A percentile compares a stretch with the other conserved stretches of the same genome.
These are phyloP conservation scores for Sinopyrophorus schimmeli DNA, from an alignment of 2,888 invertebrate genomes.

Conservation along the genomic window DNA sequence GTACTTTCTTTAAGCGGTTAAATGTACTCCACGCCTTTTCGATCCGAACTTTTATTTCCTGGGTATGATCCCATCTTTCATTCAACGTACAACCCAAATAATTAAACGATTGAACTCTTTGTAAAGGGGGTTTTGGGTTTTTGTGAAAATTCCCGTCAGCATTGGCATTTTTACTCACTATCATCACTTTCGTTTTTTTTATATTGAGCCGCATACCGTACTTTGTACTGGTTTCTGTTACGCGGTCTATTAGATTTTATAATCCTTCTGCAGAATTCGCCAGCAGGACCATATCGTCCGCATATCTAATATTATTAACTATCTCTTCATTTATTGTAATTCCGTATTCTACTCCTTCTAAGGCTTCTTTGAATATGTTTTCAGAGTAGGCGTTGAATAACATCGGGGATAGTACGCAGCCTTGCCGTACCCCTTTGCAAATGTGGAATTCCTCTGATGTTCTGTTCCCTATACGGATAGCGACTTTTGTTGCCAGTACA, in stretches of 20 bases:
- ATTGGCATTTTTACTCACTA: no score
- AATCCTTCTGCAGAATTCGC: no score
- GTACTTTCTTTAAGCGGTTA: neutral
- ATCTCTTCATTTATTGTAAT: no score
- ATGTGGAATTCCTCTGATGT: neutral
- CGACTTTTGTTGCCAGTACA: slow-evolving; percentile 3
- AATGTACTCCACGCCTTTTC: neutral
- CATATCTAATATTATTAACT: no score
- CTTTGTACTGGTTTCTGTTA: no score
- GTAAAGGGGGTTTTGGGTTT: neutral
- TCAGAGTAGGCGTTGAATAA: neutral
- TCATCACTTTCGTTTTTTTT: no score
- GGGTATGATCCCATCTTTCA: neutral
- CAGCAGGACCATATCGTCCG: no score
- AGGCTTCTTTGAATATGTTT: no score
- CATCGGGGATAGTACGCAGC: neutral
- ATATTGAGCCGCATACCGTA: no score
- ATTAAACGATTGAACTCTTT: neutral
- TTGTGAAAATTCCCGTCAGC: neutral
- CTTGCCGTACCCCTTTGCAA: neutral
- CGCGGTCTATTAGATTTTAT: no score
- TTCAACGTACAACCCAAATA: neutral
- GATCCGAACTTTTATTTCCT: neutral
- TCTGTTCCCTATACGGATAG: neutral
- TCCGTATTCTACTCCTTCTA: no score